phyloP scores from a whole-genome alignment of 2,113 vertebrate genomes.

The Crotophaga sulcirostris region DNA sequence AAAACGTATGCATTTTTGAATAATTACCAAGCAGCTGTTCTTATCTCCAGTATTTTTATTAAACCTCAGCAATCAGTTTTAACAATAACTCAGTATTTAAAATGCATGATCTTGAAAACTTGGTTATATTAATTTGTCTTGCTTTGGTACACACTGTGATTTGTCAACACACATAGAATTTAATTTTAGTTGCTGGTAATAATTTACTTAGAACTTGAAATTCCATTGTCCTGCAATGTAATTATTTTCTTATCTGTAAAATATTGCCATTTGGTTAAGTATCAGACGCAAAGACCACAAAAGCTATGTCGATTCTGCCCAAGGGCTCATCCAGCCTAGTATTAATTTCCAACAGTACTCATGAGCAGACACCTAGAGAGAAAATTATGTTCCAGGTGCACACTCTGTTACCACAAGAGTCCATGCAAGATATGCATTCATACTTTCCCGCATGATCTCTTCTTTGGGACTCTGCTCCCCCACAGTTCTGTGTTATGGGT shows the following conservation, averaged over 20 bases:
- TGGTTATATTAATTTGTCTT: neutral
- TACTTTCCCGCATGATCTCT: fast-evolving
- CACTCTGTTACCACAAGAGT: neutral
- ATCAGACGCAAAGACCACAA: neutral
- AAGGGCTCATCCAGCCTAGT: neutral
- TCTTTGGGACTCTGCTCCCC: too few relatives aligned
- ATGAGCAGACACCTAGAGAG: neutral
- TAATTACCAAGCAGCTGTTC: slow-evolving; percentile 28
- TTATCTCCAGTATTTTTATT: slow-evolving; percentile 32
- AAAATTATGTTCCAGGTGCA: neutral
- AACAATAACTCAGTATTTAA: slow-evolving; percentile 17
- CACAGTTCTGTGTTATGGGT: neutral
- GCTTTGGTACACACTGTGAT: neutral
- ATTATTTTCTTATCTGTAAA: neutral
- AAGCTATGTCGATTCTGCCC: neutral
- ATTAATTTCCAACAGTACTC: neutral
- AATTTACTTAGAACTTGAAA: neutral
- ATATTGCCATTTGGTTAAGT: neutral
- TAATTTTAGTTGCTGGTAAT: neutral
- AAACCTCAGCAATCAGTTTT: slow-evolving; percentile 35
- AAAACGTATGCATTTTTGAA: neutral
- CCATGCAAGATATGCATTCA: fast-evolving
- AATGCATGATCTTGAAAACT: neutral
- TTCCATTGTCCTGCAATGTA: neutral
- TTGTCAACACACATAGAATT: neutral